phyloP scores from a whole-genome alignment of 2,797 vertebrate species.

The Parauchenoglanis punctatus region DNA sequence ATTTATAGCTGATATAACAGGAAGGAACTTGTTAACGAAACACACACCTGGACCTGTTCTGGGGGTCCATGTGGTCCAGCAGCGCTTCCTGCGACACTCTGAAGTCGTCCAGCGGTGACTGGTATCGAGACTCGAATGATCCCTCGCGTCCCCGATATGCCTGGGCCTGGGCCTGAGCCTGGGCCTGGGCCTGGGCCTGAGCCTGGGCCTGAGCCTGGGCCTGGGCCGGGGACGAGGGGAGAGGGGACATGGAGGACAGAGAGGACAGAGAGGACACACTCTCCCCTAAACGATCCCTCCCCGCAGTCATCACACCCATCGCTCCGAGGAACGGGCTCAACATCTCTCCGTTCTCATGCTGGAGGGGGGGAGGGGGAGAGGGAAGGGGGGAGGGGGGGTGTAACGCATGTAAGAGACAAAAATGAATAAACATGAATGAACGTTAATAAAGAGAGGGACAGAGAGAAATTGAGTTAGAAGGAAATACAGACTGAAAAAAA shows the following conservation, averaged over 20 bases:
- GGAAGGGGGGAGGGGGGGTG: neutral
- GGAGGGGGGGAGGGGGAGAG: constrained; percentile 3
- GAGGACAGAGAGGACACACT: constrained; percentile 63
- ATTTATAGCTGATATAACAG: neutral
- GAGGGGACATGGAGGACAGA: constrained; percentile 67
- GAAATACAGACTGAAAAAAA: neutral
- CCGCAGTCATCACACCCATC: constrained; percentile 64
- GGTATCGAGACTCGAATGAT: constrained; percentile 89
- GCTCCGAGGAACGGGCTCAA: constrained; percentile 74
- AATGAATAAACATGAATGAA: neutral
- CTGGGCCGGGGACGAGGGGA: constrained; percentile 75
- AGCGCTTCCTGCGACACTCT: constrained; percentile 89
- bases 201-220: constrained; percentile 51
- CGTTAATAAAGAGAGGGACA: neutral
- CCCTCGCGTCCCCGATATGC: constrained; percentile 83
- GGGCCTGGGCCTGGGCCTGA: no score
- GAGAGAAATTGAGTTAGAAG: neutral
- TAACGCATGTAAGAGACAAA: neutral
- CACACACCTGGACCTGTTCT: constrained; percentile 84
- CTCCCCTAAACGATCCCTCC: constrained; percentile 84
- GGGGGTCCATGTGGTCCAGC: constrained; percentile 86
- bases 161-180: no score
- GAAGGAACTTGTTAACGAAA: neutral
- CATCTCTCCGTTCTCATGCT: constrained; percentile 91
- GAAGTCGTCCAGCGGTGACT: constrained; percentile 91